Evolutionary conservation across 2,888 invertebrate genomes (phyloP).

Genomic region (Drosophila putrida): DNA sequence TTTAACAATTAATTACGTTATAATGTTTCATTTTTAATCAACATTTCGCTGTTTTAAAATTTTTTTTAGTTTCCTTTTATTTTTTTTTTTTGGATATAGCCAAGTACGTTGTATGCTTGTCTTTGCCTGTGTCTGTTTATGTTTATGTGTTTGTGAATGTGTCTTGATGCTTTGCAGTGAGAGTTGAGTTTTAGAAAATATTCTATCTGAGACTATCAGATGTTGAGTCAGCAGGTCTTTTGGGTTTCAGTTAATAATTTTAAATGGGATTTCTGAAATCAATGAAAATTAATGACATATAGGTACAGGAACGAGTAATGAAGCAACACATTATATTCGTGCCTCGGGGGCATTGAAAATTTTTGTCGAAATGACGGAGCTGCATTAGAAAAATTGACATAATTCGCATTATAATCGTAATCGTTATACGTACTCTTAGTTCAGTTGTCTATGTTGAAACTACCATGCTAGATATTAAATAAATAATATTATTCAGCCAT

Average conservation of each 20-base stretch:
- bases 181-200: conserved; percentile 72
- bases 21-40: conserved; percentile 60
- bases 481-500: conserved; percentile 54
- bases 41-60: conserved; percentile 70
- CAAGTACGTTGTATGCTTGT: conserved; percentile 68
- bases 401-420: conserved; percentile 40
- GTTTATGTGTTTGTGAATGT: conserved; percentile 24
- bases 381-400: conserved; percentile 60
- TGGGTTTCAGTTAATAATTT: conserved; percentile 18
- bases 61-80: neutral
- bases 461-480: conserved; percentile 50
- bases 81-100: conserved; percentile 57
- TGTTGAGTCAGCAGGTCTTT: conserved; percentile 38
- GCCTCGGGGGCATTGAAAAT: conserved; percentile 23
- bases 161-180: conserved; percentile 70
- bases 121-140: conserved; percentile 34
- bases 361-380: conserved; percentile 31
- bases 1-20: conserved; percentile 77
- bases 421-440: conserved; percentile 29
- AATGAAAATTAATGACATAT: conserved; percentile 53
- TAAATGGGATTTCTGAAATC: conserved; percentile 13
- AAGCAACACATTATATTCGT: conserved; percentile 8
- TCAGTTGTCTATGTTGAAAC: conserved; percentile 31
- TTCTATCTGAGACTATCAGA: conserved; percentile 43
- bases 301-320: conserved; percentile 70